Evolutionary conservation across 2,113 vertebrate genomes (phyloP), one percentile per base, ranked within the genome.

Genomic region (Silurus glanis): DNA sequence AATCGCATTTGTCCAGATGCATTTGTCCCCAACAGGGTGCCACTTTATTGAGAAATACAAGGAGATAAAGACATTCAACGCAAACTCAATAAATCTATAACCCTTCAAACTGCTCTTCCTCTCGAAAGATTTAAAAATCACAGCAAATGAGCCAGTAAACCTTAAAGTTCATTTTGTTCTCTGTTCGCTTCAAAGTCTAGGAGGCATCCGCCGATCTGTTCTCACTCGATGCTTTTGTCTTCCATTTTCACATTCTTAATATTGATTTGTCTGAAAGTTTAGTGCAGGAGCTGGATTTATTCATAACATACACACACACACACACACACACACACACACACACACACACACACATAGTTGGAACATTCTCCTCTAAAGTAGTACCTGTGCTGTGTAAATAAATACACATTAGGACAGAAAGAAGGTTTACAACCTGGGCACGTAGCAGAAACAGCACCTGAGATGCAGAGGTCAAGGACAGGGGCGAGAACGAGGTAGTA

Each of bases 401-500:
- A 67, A 64, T 72, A 59, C 16, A 37, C n/a, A 21, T 64, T 21
- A 84, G 17, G 56, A 86, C 61, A 75, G 8, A 13, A 45, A 74
- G n/a, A 37, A 59, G 59, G 58, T n/a, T 81, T 74, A 55, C 21
- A 86, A 9, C 4, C 69, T 64, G 59, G n/a, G 51, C 81, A 66
- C 74, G 72, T 84, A 74, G 49, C 17, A 62, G 47, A 55, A 83
- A 59, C 86, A 83, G 83, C n/a, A 87, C 85, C 80, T 67, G 72
- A 62, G 55, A 61, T 17, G 47, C 55, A 45, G 21, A 71, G 85
- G 85, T 87, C 86, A 89, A 78, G 80, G 17, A 79, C n/a, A 80
- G 17, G 23, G 83, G 56, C 28, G 5, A 85, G 25, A 85, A 14
- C 67, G 53, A 67, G 61, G 19, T 6, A 66, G 83, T 7, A 62